Evolutionary conservation across 2,888 invertebrate species (phyloP).

Genomic region (Ochropleura leucogaster): DNA sequence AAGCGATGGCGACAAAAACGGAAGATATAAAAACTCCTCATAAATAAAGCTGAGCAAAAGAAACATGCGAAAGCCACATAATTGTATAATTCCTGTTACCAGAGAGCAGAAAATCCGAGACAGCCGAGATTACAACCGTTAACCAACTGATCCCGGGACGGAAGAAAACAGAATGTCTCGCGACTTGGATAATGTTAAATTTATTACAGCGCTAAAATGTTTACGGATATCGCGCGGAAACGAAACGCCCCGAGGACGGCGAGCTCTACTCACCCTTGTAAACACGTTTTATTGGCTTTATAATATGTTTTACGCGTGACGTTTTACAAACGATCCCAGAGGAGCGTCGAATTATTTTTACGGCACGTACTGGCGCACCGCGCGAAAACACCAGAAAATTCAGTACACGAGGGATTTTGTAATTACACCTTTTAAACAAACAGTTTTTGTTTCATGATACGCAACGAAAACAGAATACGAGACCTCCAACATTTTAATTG

Average conservation of each 20-base stretch:
- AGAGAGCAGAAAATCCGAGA: conserved; percentile 84
- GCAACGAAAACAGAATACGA: conserved; percentile 73
- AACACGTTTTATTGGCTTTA: conserved; percentile 91
- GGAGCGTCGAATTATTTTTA: conserved; percentile 90
- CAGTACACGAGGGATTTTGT: conserved; percentile 86
- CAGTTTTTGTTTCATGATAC: conserved; percentile 81
- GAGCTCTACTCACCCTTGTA: conserved; percentile 89
- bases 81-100: conserved; percentile 86
- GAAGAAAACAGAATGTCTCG: conserved; percentile 89
- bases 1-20: conserved; percentile 45
- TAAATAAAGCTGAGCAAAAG: conserved; percentile 76
- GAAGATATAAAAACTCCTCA: conserved; percentile 50
- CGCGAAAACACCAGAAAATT: conserved; percentile 86
- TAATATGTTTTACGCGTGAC: conserved; percentile 91
- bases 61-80: conserved; percentile 81
- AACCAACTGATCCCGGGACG: conserved; percentile 89
- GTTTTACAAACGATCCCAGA: conserved; percentile 90
- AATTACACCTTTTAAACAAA: conserved; percentile 87
- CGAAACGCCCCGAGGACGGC: conserved; percentile 81
- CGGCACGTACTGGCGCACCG: conserved; percentile 86
- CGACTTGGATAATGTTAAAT: conserved; percentile 89
- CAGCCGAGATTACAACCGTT: conserved; percentile 88
- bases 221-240: conserved; percentile 88
- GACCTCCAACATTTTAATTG: conserved; percentile 74
- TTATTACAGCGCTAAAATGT: conserved; percentile 90